These are phyloP conservation scores for Nothocercus julius DNA, from an alignment of 2,113 vertebrate genomes.

Conservation along the genomic window DNA sequence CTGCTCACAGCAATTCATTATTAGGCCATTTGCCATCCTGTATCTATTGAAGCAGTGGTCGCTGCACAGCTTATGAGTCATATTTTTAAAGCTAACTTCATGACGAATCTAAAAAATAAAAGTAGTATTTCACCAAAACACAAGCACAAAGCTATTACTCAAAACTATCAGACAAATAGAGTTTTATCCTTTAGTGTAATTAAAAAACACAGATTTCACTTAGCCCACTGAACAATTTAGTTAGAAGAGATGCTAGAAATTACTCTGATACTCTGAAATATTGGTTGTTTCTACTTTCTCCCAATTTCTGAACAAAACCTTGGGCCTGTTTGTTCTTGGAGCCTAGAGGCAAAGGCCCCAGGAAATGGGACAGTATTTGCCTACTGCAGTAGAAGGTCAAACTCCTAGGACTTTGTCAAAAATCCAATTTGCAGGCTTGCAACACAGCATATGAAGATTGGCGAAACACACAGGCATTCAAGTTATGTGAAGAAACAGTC, in stretches of 20 bases:
- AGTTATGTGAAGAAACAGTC: background rate
- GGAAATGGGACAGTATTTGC: background rate
- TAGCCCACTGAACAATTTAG: background rate
- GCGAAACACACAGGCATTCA: background rate
- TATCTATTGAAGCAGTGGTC: constrained; percentile 97
- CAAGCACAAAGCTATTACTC: background rate
- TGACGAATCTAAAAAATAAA: constrained; percentile 90
- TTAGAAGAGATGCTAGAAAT: background rate
- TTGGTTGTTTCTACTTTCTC: background rate
- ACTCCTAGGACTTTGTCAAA: background rate
- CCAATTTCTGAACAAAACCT: background rate
- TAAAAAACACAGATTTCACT: background rate
- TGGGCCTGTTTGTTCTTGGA: background rate
- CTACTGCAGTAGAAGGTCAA: background rate
- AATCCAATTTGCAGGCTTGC: background rate
- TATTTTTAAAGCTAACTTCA: constrained; percentile 99
- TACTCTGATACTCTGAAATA: background rate
- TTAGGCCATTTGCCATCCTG: constrained; percentile 94
- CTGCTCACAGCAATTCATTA: constrained; percentile 99
- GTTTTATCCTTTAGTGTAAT: background rate
- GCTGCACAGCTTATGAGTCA: constrained; percentile 98
- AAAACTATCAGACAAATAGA: background rate
- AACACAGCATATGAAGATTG: background rate
- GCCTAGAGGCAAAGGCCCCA: background rate
- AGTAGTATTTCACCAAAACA: background rate